Percentiles rank a stretch among this genome's conserved stretches.
Conservation (phyloP, 2,888 invertebrate species). For the Adineta ricciae region DNA sequence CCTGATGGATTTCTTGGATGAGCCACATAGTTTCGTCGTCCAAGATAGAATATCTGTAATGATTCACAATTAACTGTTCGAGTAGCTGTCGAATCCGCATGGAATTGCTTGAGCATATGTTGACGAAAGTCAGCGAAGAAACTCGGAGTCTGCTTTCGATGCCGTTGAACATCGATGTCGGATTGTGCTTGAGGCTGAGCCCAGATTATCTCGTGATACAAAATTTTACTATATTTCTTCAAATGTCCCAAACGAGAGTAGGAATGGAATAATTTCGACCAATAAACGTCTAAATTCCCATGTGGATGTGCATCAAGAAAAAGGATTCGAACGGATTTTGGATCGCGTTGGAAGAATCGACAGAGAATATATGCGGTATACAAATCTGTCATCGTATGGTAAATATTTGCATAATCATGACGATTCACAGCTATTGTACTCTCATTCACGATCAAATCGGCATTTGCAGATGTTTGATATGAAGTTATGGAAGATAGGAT, state of each 20-base stretch:
- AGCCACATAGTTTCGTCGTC: conserved; percentile 45
- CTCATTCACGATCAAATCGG: not conserved
- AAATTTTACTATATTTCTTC: not conserved
- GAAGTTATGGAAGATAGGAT: not conserved
- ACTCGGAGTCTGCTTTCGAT: conserved; percentile 16
- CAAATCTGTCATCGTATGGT: conserved; percentile 43
- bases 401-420: conserved; percentile 44
- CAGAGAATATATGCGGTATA: conserved; percentile 42
- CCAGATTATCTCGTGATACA: not conserved
- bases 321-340: conserved; percentile 40
- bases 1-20: conserved; percentile 47
- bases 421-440: conserved; percentile 35
- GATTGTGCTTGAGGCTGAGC: not conserved
- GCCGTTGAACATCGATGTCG: not conserved
- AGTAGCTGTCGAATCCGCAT: not conserved
- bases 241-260: conserved; percentile 39
- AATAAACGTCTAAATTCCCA: conserved; percentile 42
- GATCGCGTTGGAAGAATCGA: conserved; percentile 37
- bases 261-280: conserved; percentile 43
- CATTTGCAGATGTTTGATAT: not conserved
- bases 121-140: not conserved
- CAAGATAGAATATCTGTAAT: conserved; percentile 42
- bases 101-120: not conserved
- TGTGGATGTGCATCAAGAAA: conserved; percentile 45
- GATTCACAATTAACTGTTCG: conserved; percentile 38